Conservation (phyloP, 1,140 invertebrate species). For the Aphis craccivora region DNA sequence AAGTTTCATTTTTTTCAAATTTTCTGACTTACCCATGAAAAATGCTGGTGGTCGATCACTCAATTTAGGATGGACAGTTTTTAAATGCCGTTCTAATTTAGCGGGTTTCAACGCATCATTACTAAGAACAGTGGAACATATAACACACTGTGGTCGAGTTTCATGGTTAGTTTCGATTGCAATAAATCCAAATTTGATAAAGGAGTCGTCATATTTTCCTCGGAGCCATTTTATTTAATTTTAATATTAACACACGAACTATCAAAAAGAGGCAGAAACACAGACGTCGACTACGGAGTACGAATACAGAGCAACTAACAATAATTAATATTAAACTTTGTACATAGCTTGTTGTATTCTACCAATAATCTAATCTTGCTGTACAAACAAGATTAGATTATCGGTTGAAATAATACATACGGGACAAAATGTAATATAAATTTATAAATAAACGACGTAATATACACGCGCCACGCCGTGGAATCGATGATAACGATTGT, state of each 20-base stretch:
- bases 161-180: too few species aligned
- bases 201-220: too few species aligned
- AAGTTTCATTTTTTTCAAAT: too few species aligned
- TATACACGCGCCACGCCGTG: background rate
- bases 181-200: too few species aligned
- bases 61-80: too few species aligned
- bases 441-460: too few species aligned
- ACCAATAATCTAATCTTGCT: background rate
- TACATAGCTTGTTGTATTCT: background rate
- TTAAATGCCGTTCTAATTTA: too few species aligned
- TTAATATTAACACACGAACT: background rate
- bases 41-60: too few species aligned
- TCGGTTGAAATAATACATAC: background rate
- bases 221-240: background rate
- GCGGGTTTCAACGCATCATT: too few species aligned
- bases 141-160: too few species aligned
- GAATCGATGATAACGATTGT: constrained; percentile 23
- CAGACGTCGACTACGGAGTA: background rate
- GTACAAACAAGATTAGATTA: background rate
- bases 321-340: background rate
- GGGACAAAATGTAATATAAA: constrained; percentile 61
- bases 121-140: too few species aligned
- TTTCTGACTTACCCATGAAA: too few species aligned
- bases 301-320: background rate
- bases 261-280: constrained; percentile 7